Evolutionary conservation across 2,113 vertebrate species (phyloP).

Genomic region (Poicephalus gulielmi): DNA sequence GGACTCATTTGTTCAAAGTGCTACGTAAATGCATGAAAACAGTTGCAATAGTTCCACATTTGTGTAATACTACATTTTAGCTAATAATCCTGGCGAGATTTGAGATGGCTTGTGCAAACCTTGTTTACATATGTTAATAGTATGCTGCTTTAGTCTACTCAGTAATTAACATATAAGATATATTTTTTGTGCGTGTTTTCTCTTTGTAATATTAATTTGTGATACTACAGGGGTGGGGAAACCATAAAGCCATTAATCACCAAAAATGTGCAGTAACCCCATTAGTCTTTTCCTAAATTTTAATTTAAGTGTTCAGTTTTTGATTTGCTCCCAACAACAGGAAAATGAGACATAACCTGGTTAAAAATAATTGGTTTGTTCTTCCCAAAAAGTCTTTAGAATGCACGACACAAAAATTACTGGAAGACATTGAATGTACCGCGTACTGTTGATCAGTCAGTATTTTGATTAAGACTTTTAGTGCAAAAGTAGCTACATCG

Average conservation of each 20-base stretch:
- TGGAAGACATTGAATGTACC: not conserved
- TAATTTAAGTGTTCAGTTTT: not conserved
- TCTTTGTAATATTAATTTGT: not conserved
- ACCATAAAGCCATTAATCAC: not conserved
- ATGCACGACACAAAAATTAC: not conserved
- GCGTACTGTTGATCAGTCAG: not conserved
- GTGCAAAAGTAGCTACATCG: not conserved
- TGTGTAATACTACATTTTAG: not conserved
- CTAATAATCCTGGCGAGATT: not conserved
- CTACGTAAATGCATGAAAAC: not conserved
- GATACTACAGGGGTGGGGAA: not conserved
- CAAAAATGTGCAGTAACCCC: not conserved
- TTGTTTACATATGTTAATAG: not conserved
- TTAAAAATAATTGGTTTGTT: not conserved
- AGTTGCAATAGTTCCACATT: not conserved
- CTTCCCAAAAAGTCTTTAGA: not conserved
- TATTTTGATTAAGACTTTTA: not conserved
- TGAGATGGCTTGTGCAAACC: not conserved
- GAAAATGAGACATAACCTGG: not conserved
- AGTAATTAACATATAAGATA: not conserved
- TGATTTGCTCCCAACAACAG: not conserved
- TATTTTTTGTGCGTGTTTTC: not conserved
- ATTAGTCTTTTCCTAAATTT: conserved; percentile 2
- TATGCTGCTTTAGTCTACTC: not conserved
- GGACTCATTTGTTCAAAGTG: not conserved